Percentiles rank a stretch among this genome's conserved stretches.
Evolutionary conservation across 2,113 vertebrate genomes (phyloP).

Genomic region (Antechinus stuartii): DNA sequence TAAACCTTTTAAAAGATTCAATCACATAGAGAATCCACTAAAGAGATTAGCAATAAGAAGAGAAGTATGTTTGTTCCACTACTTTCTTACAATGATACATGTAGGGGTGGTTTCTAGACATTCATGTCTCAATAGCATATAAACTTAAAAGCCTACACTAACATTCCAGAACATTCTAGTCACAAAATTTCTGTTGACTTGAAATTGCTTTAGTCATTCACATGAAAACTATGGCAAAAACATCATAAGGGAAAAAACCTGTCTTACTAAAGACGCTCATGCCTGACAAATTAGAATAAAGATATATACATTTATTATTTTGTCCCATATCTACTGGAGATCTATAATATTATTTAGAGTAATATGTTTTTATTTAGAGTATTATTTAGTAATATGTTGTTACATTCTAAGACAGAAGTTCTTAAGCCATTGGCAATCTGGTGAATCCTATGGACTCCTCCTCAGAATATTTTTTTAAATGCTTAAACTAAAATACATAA

Average conservation of each 20-base stretch:
- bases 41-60: slow-evolving; percentile 39
- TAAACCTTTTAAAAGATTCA: slow-evolving; percentile 53
- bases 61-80: background rate
- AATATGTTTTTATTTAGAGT: background rate
- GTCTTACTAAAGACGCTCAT: slow-evolving; percentile 57
- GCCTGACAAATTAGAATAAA: slow-evolving; percentile 33
- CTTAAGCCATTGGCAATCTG: background rate
- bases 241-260: slow-evolving; percentile 64
- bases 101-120: background rate
- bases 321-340: background rate
- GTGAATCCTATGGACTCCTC: background rate
- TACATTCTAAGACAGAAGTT: background rate
- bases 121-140: slow-evolving; percentile 17
- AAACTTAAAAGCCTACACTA: slow-evolving; percentile 53
- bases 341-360: slow-evolving; percentile 5
- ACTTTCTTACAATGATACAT: slow-evolving; percentile 3
- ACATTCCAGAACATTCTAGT: slow-evolving; percentile 51
- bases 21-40: slow-evolving; percentile 48
- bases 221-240: slow-evolving; percentile 68
- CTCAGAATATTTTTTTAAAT: background rate
- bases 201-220: slow-evolving; percentile 70
- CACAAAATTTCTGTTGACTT: slow-evolving; percentile 71
- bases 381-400: background rate
- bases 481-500: background rate
- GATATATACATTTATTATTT: slow-evolving; percentile 18